Evolutionary conservation across 2,888 invertebrate species (phyloP).

Genomic region (Theodoxus fluviatilis): DNA sequence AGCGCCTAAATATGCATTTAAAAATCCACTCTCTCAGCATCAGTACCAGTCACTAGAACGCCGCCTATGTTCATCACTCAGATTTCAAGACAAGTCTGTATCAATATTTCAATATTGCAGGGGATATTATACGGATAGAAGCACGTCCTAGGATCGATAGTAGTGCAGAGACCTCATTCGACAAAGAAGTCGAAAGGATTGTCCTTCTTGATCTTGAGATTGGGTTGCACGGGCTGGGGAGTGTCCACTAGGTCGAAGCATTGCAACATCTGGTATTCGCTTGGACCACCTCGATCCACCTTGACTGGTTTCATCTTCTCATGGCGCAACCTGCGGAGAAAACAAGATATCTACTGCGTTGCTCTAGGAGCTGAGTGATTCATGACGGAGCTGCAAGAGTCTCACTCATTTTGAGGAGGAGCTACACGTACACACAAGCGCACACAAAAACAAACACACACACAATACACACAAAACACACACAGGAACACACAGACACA

Average conservation of each 20-base stretch:
- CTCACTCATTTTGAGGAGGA: no score
- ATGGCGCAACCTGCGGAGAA: conserved; percentile 57
- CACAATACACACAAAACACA: no score
- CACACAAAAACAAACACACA: no score
- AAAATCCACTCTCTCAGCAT: neutral
- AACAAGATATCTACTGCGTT: neutral
- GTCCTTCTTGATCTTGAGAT: conserved; percentile 51
- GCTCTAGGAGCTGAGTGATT: neutral
- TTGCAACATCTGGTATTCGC: conserved; percentile 63
- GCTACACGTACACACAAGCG: no score
- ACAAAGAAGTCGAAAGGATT: conserved; percentile 55
- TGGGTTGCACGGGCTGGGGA: conserved; percentile 53
- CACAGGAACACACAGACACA: no score
- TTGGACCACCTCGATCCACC: conserved; percentile 61
- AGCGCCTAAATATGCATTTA: neutral
- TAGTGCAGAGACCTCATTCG: conserved; percentile 29
- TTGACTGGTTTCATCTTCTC: conserved; percentile 60
- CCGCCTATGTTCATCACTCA: neutral
- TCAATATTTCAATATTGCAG: neutral
- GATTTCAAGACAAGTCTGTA: neutral
- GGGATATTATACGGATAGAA: neutral
- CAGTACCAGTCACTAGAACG: neutral
- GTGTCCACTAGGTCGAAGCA: conserved; percentile 58
- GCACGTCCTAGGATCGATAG: neutral
- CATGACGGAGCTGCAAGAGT: neutral